Percentiles rank a stretch among this genome's conserved stretches.
Conservation (phyloP, 2,888 invertebrate species). For the Argynnis bischoffii region DNA sequence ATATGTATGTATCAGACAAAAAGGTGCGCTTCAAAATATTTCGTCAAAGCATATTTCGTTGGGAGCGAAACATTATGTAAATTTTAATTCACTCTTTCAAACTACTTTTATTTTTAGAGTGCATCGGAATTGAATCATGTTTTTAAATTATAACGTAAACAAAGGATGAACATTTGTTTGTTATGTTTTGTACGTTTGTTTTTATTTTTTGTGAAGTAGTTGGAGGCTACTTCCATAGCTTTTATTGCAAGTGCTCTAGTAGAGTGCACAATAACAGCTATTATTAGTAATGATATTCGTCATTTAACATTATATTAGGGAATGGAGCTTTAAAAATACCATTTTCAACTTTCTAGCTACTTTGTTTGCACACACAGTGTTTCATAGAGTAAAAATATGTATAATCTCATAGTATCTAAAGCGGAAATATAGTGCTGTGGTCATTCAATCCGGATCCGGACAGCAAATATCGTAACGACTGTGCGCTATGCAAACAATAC, state of each 20-base stretch:
- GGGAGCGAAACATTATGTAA: conserved; percentile 25
- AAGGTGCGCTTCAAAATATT: conserved; percentile 31
- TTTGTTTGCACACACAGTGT: neutral
- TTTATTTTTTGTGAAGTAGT: conserved; percentile 4
- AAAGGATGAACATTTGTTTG: conserved; percentile 22
- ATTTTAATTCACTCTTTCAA: conserved; percentile 34
- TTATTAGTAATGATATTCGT: neutral
- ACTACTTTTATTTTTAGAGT: conserved; percentile 29
- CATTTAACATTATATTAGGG: neutral
- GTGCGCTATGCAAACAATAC: conserved; percentile 18
- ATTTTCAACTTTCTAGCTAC: neutral
- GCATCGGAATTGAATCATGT: conserved; percentile 29
- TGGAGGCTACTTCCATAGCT: neutral
- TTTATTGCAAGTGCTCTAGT: conserved; percentile 7
- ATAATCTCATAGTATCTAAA: neutral
- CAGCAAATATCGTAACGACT: conserved; percentile 20
- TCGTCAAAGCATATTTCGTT: conserved; percentile 40
- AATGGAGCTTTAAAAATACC: no score
- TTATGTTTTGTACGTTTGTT: conserved; percentile 3
- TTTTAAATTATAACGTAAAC: conserved; percentile 27
- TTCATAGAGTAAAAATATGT: neutral
- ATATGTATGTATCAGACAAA: conserved; percentile 14
- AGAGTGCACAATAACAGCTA: conserved; percentile 12
- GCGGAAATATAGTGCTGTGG: neutral
- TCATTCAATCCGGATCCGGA: conserved; percentile 8